phyloP scores from a whole-genome alignment of 2,888 invertebrate species.

The Eristalis pertinax region DNA sequence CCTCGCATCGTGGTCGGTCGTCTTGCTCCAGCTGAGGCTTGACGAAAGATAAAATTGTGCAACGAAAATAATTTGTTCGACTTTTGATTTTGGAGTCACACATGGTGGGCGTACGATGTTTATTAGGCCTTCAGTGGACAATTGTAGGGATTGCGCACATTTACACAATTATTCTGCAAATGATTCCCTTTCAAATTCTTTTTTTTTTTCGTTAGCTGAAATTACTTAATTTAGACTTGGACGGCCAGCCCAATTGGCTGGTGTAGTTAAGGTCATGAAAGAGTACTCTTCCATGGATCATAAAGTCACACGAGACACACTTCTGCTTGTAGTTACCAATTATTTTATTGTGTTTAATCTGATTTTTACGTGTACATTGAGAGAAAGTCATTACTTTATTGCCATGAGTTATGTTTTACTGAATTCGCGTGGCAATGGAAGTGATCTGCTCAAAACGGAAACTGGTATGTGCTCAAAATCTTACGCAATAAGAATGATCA shows the following conservation, averaged over 20 bases:
- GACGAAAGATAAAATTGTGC: not conserved
- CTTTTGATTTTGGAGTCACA: not conserved
- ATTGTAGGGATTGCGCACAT: not conserved
- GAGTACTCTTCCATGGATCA: not conserved
- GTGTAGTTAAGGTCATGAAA: not conserved
- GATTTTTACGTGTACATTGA: not conserved
- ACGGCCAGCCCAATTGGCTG: not conserved
- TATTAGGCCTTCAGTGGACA: not conserved
- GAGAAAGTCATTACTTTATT: not conserved
- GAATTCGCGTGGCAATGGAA: too few species aligned
- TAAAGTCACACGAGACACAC: not conserved
- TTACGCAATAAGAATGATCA: too few species aligned
- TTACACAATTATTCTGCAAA: not conserved
- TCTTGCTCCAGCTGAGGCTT: not conserved
- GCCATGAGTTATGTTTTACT: not conserved
- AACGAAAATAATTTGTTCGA: constrained; percentile 1
- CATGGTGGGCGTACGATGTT: not conserved
- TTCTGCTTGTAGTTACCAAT: not conserved
- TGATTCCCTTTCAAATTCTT: not conserved
- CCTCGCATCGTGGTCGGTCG: not conserved
- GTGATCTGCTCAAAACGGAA: too few species aligned
- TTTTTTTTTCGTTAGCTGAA: not conserved
- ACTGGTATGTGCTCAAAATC: too few species aligned
- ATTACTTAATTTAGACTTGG: not conserved
- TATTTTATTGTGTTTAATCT: not conserved